Percentiles rank a stretch among this genome's conserved stretches.
phyloP scores from a whole-genome alignment of 92 coral and sea anemone genomes.

The Plumapathes pennacea region DNA sequence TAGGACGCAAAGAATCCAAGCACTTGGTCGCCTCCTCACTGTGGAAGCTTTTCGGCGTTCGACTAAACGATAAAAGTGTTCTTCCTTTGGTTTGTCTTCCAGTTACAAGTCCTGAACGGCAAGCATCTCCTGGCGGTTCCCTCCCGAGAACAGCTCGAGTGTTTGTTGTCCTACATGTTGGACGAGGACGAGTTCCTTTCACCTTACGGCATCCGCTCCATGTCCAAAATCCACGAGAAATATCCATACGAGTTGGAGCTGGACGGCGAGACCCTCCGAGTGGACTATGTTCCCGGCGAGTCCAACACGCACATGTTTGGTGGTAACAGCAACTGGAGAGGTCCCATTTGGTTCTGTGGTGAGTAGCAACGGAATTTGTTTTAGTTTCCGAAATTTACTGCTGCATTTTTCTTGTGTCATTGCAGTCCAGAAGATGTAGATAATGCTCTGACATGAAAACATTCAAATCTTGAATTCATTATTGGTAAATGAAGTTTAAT shows the following conservation, averaged over 20 bases:
- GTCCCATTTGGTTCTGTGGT: slow-evolving; percentile 91
- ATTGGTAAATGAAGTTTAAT: too few species aligned
- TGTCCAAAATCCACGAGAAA: slow-evolving; percentile 69
- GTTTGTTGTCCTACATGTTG: slow-evolving; percentile 66
- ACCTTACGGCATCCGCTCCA: slow-evolving; percentile 80
- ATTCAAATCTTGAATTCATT: too few species aligned
- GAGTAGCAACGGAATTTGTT: too few species aligned
- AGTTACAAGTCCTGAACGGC: slow-evolving; percentile 15
- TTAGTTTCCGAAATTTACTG: too few species aligned
- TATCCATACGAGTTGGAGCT: slow-evolving; percentile 66
- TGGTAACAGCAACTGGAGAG: slow-evolving; percentile 98
- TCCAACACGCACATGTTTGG: slow-evolving; percentile 86
- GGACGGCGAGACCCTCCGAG: slow-evolving; percentile 55
- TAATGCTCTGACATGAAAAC: not conserved
- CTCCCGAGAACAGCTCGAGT: slow-evolving; percentile 64
- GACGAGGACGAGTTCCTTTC: slow-evolving; percentile 89
- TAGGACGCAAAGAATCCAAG: too few species aligned
- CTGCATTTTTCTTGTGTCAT: not conserved
- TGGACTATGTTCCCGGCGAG: slow-evolving; percentile 86
- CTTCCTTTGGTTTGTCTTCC: not conserved
- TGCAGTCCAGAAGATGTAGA: not conserved
- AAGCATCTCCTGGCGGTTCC: slow-evolving; percentile 88
- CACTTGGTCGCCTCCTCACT: too few species aligned
- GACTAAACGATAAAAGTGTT: too few species aligned
- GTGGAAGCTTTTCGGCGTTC: too few species aligned